A percentile compares a stretch with the other conserved stretches of the same genome.
These are phyloP conservation scores for Haliclona indistincta DNA, from an alignment of 37 sponge, comb jelly and placozoan genomes.

Conservation along the genomic window DNA sequence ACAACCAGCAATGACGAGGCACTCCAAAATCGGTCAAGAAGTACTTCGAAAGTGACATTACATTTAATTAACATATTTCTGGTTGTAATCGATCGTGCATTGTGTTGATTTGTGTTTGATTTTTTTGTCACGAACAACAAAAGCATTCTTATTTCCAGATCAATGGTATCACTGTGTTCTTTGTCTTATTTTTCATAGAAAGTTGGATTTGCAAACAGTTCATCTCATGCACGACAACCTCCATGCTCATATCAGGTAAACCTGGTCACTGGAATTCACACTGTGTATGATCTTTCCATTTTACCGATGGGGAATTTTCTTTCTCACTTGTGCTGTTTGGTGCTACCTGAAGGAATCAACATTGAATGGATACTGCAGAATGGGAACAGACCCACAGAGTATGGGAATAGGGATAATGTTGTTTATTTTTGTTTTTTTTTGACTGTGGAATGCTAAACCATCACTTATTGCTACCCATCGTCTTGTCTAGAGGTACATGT, in stretches of 20 bases:
- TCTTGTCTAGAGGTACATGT: too few relatives aligned
- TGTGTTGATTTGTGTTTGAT: too few relatives aligned
- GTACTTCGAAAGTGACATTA: too few relatives aligned
- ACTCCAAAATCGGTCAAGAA: too few relatives aligned
- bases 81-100: too few relatives aligned
- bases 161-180: neutral
- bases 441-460: neutral
- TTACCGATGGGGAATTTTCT: too few relatives aligned
- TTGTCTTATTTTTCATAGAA: neutral
- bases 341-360: conserved; percentile 55
- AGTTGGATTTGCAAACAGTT: conserved; percentile 24
- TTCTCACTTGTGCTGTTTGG: conserved; percentile 34
- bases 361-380: conserved; percentile 35
- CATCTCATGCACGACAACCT: conserved; percentile 7
- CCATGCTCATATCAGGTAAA: conserved; percentile 16
- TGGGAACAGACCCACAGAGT: conserved; percentile 13
- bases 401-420: neutral
- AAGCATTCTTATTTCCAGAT: too few relatives aligned
- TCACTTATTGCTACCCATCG: conserved; percentile 1
- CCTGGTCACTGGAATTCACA: neutral
- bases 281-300: neutral
- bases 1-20: too few relatives aligned
- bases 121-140: too few relatives aligned
- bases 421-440: neutral
- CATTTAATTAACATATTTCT: too few relatives aligned